Base-by-base conservation (phyloP, 2,113 vertebrate genomes). In the Myodes glareolus region DNA sequence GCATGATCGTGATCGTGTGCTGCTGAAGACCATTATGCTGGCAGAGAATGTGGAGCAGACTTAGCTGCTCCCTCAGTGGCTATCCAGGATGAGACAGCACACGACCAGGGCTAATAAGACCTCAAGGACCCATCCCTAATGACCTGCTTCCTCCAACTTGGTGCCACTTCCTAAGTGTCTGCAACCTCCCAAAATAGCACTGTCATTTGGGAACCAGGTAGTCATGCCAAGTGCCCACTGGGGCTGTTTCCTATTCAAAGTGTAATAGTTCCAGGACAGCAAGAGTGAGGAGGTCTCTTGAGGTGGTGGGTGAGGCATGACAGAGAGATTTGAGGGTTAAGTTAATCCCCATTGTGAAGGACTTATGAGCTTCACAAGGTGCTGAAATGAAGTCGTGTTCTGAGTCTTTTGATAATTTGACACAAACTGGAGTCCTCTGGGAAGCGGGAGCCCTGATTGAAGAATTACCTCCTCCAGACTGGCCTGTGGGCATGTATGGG, bases 1-100 rank as follows among this genome's bases (percentile, higher is more conserved):
- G 0, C 0, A 1, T 0, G 61, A 42, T 21, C 13, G n/a, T 17
- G 70, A 7, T 4, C 50, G 19, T 33, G 77, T 58, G 5, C 52
- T 25, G 11, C 9, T 3, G 33, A 36, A n/a, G 36, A 58, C 1
- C 78, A 58, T n/a, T 47, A 78, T 50, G 52, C 50, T 58, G 50
- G 27, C 52, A 12, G 55, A 82, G 80, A 7, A 14, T 39, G 55
- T 39, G 21, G 55, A 61, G 55, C 10, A 81, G 50, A 55, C 5
- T 10, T 45, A 39, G 55, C 80, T 16, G 21, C 3, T 82, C 23
- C 14, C 80, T 82, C 7, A 11, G 25, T 27, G 23, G 52, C 80
- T 61, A n/a, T 61, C 52, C 36, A 82, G 55, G 52, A 10, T 8
- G 23, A 61, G 23, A 14, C 36, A 82, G n/a, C 21, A 39, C 11